Evolutionary conservation across 2,797 vertebrate genomes (phyloP).

Genomic region (Sorex maritimensis): DNA sequence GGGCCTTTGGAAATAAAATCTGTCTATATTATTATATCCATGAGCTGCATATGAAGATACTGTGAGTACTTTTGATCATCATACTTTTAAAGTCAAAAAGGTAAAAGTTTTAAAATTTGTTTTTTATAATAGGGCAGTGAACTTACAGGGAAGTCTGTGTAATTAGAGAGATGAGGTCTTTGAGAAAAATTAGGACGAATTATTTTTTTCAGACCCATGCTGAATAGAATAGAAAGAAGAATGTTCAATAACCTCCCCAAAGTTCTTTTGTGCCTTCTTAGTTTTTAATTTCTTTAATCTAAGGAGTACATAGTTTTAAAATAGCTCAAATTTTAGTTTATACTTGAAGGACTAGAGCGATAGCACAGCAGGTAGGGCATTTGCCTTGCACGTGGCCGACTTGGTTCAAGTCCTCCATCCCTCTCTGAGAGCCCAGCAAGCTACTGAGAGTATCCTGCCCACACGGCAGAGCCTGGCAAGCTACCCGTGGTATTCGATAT

Average conservation of each 20-base stretch:
- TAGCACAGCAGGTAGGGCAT: too few relatives aligned
- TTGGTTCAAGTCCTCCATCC: too few relatives aligned
- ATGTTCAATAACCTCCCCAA: neutral
- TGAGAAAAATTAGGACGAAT: constrained; percentile 39
- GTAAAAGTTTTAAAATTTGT: constrained; percentile 38
- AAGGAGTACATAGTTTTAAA: neutral
- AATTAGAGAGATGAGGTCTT: constrained; percentile 4
- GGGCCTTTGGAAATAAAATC: constrained; percentile 82
- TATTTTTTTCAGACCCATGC: neutral
- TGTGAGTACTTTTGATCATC: constrained; percentile 74
- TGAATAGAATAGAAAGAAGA: constrained; percentile 51
- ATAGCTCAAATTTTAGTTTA: too few relatives aligned
- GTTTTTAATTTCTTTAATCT: constrained; percentile 56
- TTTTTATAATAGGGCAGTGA: constrained; percentile 21
- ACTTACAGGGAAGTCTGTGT: neutral
- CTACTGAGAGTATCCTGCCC: too few relatives aligned
- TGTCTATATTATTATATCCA: constrained; percentile 75
- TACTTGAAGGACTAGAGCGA: too few relatives aligned
- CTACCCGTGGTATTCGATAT: too few relatives aligned
- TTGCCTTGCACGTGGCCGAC: too few relatives aligned
- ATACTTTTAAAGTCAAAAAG: constrained; percentile 41
- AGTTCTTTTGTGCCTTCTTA: constrained; percentile 40
- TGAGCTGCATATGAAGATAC: constrained; percentile 58
- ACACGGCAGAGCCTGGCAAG: too few relatives aligned
- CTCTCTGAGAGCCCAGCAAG: too few relatives aligned